A percentile compares a stretch with the other conserved stretches of the same genome.
phyloP scores from a whole-genome alignment of 2,113 vertebrate genomes.

The Galemys pyrenaicus region DNA sequence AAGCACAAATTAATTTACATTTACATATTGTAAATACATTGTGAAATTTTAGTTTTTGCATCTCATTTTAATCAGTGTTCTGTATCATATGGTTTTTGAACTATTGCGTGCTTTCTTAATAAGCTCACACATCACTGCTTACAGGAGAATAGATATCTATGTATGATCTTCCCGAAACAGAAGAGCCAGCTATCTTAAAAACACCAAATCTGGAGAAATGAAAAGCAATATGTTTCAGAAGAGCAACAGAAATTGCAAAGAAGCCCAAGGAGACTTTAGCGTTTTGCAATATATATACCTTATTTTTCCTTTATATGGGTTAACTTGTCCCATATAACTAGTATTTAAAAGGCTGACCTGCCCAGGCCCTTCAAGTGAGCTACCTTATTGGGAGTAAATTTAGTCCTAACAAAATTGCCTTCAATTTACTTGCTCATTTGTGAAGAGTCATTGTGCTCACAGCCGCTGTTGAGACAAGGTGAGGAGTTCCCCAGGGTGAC shows the following conservation, averaged over 20 bases:
- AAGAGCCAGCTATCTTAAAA: slow-evolving; percentile 47
- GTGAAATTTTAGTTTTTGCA: background rate
- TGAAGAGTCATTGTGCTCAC: background rate
- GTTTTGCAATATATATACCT: background rate
- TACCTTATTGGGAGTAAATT: background rate
- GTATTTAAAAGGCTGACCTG: background rate
- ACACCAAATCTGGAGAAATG: slow-evolving; percentile 27
- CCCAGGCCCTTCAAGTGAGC: background rate
- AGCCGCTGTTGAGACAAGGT: background rate
- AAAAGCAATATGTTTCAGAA: slow-evolving; percentile 62
- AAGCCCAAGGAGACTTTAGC: slow-evolving; percentile 7
- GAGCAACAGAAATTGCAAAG: background rate
- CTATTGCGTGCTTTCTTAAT: slow-evolving; percentile 14
- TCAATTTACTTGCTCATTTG: slow-evolving; percentile 36
- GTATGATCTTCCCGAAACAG: slow-evolving; percentile 7
- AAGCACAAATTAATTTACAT: background rate
- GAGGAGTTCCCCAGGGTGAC: background rate
- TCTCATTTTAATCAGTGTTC: slow-evolving; percentile 11
- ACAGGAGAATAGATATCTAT: slow-evolving; percentile 23
- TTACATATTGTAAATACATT: background rate
- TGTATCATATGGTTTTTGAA: background rate
- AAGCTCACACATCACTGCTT: background rate
- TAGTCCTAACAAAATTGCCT: slow-evolving; percentile 23
- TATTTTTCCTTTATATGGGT: background rate
- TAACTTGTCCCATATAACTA: background rate